Evolutionary conservation across 2,113 vertebrate genomes (phyloP), one percentile per base, ranked within the genome.

Genomic region (Tonatia bakeri): DNA sequence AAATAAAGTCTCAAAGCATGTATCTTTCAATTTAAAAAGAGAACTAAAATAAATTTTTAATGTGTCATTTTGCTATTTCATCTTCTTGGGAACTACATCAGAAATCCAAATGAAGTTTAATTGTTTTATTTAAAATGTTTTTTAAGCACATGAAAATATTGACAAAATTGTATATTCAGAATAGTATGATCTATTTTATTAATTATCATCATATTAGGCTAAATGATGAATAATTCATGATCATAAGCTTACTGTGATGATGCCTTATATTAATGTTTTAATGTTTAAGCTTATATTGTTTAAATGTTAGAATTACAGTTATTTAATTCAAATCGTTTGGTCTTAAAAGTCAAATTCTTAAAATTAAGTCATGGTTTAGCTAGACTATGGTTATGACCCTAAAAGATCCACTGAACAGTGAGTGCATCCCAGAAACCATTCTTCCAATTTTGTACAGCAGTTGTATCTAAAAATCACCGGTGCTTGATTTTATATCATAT

Each of bases 101-200:
- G 52, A 88, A 90, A 59, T 69, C 14, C 13, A 86, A 91, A 45
- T n/a, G 0, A 90, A 80, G 11, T 65, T 90, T 75, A 65, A 69
- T 81, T n/a, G 65, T 80, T 90, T 67, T 59, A 73, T 54, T 93
- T 81, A 80, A 90, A 94, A 73, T 67, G 17, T 19, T 88, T 92
- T 77, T 86, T 16, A 81, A 86, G 4, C 20, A 43, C 38, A 47
- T 56, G 85, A 33, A 13, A 54, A 33, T 70, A 69, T 61, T 61
- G 36, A 13, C 22, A 87, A 65, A 59, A 85, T 70, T 16, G 28
- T 88, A 86, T 56, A 33, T 20, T 81, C 75, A 20, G 13, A 59
- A 80, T 81, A 70, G 15, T 47, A 28, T 47, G 16, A 31, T 0
- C 5, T 33, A 80, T 80, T 92, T 72, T 84, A 52, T 52, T 64